Percentiles rank a stretch among this genome's conserved stretches.
Conservation (phyloP, 2,888 invertebrate species). For the Trissoscelio sp. region DNA sequence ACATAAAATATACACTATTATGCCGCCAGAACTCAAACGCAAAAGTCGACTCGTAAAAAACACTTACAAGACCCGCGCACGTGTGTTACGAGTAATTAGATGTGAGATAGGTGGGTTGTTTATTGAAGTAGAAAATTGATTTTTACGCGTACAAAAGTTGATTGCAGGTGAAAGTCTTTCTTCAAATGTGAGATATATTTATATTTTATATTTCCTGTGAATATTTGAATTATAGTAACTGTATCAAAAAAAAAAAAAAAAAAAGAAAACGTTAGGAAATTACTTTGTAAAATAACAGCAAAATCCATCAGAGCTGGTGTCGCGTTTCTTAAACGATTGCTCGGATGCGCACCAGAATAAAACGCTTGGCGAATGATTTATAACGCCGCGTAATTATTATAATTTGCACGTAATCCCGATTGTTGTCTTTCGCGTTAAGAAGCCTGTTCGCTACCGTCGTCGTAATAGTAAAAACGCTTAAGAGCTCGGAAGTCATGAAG, state of each 20-base stretch:
- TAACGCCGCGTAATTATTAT: slow-evolving; percentile 55
- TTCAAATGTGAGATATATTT: not conserved
- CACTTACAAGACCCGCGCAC: slow-evolving; percentile 26
- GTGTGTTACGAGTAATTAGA: slow-evolving; percentile 55
- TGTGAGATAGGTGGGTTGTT: slow-evolving; percentile 45
- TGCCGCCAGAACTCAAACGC: slow-evolving; percentile 13
- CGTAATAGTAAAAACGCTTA: slow-evolving; percentile 57
- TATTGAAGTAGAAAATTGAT: slow-evolving; percentile 43
- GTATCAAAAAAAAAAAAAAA: no score
- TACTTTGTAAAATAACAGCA: slow-evolving; percentile 12
- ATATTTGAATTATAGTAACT: no score
- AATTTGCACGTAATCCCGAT: slow-evolving; percentile 61
- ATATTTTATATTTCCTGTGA: not conserved
- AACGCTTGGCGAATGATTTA: slow-evolving; percentile 40
- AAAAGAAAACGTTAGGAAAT: no score
- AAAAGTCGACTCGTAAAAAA: slow-evolving; percentile 32
- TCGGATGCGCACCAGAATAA: not conserved
- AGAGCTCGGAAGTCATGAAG: slow-evolving; percentile 64
- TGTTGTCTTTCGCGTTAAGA: slow-evolving; percentile 56
- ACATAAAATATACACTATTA: slow-evolving; percentile 45
- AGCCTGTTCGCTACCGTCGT: slow-evolving; percentile 52
- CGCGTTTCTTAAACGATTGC: slow-evolving; percentile 29
- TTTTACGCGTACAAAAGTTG: slow-evolving; percentile 32
- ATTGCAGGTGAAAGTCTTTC: slow-evolving; percentile 43
- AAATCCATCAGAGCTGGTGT: slow-evolving; percentile 25